Conservation (phyloP, 2,797 vertebrate species). For the Aeoliscus strigatus region DNA sequence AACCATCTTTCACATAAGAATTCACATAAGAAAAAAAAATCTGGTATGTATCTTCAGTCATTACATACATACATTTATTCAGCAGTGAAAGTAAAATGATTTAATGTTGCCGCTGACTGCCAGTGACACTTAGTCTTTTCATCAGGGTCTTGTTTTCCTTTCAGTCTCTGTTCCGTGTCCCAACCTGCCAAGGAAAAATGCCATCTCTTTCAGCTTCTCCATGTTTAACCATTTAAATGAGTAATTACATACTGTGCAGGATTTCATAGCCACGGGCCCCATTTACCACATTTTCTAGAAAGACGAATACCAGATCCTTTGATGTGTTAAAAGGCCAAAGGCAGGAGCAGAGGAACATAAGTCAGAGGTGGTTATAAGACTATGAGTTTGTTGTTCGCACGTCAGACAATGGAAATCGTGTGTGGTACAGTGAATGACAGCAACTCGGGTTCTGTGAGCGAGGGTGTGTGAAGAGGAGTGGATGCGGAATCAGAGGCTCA, state of each 20-base stretch:
- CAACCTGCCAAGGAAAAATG: slow-evolving; percentile 59
- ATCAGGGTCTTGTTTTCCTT: slow-evolving; percentile 30
- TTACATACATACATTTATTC: slow-evolving; percentile 10
- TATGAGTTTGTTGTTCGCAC: neutral
- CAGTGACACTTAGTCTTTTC: slow-evolving; percentile 24
- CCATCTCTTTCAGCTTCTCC: slow-evolving; percentile 36
- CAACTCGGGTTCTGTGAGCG: neutral
- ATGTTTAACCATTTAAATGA: slow-evolving; percentile 53
- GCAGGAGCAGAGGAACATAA: slow-evolving; percentile 2
- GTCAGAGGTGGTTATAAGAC: slow-evolving; percentile 4
- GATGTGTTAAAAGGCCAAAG: slow-evolving; percentile 5
- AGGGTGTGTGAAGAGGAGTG: too few species aligned
- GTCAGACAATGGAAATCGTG: neutral
- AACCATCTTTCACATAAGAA: slow-evolving; percentile 7
- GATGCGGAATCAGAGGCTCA: too few species aligned
- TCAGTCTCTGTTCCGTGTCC: slow-evolving; percentile 38
- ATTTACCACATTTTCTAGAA: slow-evolving; percentile 28
- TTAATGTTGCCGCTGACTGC: slow-evolving; percentile 23
- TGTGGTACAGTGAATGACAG: neutral
- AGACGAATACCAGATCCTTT: slow-evolving; percentile 27
- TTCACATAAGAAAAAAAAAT: too few species aligned
- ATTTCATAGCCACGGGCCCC: slow-evolving; percentile 24
- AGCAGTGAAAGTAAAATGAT: slow-evolving; percentile 17
- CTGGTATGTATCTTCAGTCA: slow-evolving; percentile 19
- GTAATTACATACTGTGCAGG: slow-evolving; percentile 45